These are phyloP conservation scores for Papilio elwesi DNA, from an alignment of 2,888 invertebrate genomes.

Conservation along the genomic window DNA sequence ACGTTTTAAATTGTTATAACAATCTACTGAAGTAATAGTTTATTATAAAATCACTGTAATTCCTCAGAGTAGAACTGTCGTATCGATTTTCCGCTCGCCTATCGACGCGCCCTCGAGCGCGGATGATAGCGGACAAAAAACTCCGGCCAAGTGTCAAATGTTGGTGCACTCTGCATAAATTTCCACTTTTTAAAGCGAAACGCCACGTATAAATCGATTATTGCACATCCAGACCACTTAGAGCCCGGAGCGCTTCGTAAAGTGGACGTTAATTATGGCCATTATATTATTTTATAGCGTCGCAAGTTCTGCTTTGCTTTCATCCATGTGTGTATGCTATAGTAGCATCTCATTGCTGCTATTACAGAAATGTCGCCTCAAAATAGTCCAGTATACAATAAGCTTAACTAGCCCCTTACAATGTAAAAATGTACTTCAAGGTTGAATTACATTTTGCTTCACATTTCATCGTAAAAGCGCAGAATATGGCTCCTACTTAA, in stretches of 20 bases:
- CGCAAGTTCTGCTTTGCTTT: conserved; percentile 1
- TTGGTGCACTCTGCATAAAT: conserved; percentile 65
- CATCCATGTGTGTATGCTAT: neutral
- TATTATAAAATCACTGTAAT: neutral
- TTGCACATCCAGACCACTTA: conserved; percentile 27
- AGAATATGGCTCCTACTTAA: no score
- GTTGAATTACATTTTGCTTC: no score
- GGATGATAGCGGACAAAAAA: conserved; percentile 20
- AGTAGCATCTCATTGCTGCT: no score
- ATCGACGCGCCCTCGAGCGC: conserved; percentile 26
- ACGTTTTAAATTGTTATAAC: no score
- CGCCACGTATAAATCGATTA: conserved; percentile 39
- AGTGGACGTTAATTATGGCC: conserved; percentile 21
- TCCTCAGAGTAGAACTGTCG: neutral
- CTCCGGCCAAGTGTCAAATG: conserved; percentile 35
- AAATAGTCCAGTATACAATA: no score
- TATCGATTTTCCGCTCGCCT: conserved; percentile 13
- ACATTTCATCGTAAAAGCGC: no score
- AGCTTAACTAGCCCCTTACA: no score
- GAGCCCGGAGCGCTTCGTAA: neutral
- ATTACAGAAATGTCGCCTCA: no score
- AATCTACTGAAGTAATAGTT: no score
- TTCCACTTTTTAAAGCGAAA: conserved; percentile 54
- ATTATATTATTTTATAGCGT: conserved; percentile 4
- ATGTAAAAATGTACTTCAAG: no score